These are phyloP conservation scores for Portevinia maculata DNA, from an alignment of 2,888 invertebrate species.

Conservation along the genomic window DNA sequence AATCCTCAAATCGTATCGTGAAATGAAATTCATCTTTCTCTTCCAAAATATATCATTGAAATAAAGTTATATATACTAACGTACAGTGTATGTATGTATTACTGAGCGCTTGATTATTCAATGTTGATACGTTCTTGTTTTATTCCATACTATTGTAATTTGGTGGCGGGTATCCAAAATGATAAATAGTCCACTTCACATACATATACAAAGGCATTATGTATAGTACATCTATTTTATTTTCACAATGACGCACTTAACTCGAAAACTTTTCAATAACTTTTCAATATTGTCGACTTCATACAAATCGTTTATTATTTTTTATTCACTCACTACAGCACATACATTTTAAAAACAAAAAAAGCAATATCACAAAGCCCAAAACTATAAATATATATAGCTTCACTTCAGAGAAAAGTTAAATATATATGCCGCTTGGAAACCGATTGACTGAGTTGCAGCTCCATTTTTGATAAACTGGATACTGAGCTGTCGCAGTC, in stretches of 20 bases:
- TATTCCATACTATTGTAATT: conserved; percentile 13
- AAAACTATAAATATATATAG: conserved; percentile 7
- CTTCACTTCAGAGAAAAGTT: conserved; percentile 41
- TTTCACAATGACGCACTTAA: not conserved
- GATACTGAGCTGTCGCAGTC: conserved; percentile 33
- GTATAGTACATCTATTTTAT: not conserved
- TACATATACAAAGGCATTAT: conserved; percentile 11
- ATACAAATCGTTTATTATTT: not conserved
- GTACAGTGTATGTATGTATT: not conserved
- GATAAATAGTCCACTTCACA: conserved; percentile 13
- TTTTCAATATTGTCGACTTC: not conserved
- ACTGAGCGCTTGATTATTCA: conserved; percentile 3
- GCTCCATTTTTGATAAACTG: conserved; percentile 55
- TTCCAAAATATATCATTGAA: conserved; percentile 26
- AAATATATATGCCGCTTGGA: conserved; percentile 17
- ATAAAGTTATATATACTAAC: not conserved
- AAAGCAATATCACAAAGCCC: no score
- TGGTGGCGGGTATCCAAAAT: conserved; percentile 23
- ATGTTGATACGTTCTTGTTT: conserved; percentile 4
- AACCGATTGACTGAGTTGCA: conserved; percentile 44
- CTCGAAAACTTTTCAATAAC: not conserved
- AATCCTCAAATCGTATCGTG: no score
- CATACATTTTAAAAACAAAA: conserved; percentile 1
- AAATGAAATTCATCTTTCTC: no score
- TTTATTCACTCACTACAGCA: conserved; percentile 1